Evolutionary conservation across 2,113 vertebrate genomes (phyloP).

Genomic region (Rhinichthys klamathensis): DNA sequence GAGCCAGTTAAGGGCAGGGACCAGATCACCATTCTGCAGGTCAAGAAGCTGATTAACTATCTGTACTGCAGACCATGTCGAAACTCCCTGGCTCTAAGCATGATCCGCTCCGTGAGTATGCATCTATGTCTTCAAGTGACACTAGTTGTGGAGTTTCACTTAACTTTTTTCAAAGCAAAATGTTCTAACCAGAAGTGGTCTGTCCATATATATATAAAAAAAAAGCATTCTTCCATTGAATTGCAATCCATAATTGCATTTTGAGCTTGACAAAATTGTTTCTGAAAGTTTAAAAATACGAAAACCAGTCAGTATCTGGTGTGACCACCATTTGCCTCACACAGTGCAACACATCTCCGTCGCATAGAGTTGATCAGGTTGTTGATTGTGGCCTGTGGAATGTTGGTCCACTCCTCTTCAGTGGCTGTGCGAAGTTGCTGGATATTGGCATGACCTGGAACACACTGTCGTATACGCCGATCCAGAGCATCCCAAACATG

Average conservation of each 20-base stretch:
- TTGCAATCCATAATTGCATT: neutral
- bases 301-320: too few species aligned
- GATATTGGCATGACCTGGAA: too few species aligned
- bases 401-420: too few species aligned
- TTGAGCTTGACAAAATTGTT: neutral
- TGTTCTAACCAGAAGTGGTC: neutral
- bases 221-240: neutral
- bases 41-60: constrained; percentile 37
- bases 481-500: too few species aligned
- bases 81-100: neutral
- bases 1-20: constrained; percentile 10
- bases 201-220: too few species aligned
- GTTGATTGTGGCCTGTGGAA: too few species aligned
- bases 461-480: too few species aligned
- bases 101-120: neutral
- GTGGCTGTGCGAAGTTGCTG: too few species aligned
- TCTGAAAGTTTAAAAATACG: neutral
- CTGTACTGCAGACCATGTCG: constrained; percentile 9
- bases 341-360: too few species aligned
- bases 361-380: too few species aligned
- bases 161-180: neutral
- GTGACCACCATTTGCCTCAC: too few species aligned
- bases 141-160: neutral
- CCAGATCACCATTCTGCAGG: constrained; percentile 19
- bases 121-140: neutral